Conservation (phyloP, 2,113 vertebrate genomes). For the Scortum barcoo region DNA sequence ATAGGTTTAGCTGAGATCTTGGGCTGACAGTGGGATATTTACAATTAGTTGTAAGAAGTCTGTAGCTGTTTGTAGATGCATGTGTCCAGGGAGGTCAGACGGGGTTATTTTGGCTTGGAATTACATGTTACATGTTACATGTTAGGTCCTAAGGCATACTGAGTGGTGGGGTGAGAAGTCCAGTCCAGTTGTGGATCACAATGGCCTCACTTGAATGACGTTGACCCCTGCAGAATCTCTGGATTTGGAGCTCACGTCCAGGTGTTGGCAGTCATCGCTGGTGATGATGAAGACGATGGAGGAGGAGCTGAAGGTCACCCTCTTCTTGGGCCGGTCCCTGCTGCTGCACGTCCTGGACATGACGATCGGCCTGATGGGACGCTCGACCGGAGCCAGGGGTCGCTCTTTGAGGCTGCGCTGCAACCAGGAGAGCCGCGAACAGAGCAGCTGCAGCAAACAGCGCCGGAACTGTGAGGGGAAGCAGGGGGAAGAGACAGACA, state of each 20-base stretch:
- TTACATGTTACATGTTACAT: conserved; percentile 63
- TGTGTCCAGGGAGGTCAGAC: conserved; percentile 57
- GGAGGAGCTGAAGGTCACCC: conserved; percentile 93
- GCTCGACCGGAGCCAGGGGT: conserved; percentile 78
- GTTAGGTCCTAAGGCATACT: conserved; percentile 67
- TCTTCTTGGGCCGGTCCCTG: conserved; percentile 90
- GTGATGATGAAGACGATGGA: conserved; percentile 94
- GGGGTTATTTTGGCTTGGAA: conserved; percentile 57
- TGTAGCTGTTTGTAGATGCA: conserved; percentile 16
- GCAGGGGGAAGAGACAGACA: conserved; percentile 3
- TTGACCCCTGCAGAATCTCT: conserved; percentile 78
- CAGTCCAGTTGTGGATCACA: conserved; percentile 76
- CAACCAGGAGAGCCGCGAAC: conserved; percentile 85
- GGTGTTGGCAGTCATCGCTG: conserved; percentile 85
- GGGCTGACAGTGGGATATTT: conserved; percentile 39
- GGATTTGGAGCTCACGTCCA: conserved; percentile 80
- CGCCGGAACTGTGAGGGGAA: conserved; percentile 86
- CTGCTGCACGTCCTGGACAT: conserved; percentile 80
- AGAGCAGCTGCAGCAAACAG: conserved; percentile 89
- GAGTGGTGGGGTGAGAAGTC: conserved; percentile 29
- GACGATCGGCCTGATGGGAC: conserved; percentile 88
- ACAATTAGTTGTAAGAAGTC: conserved; percentile 23
- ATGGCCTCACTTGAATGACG: conserved; percentile 90
- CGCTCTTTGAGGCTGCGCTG: conserved; percentile 84
- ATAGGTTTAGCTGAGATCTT: conserved; percentile 28